These are phyloP conservation scores for Parotia lawesii DNA, from an alignment of 2,113 vertebrate genomes.

Conservation along the genomic window DNA sequence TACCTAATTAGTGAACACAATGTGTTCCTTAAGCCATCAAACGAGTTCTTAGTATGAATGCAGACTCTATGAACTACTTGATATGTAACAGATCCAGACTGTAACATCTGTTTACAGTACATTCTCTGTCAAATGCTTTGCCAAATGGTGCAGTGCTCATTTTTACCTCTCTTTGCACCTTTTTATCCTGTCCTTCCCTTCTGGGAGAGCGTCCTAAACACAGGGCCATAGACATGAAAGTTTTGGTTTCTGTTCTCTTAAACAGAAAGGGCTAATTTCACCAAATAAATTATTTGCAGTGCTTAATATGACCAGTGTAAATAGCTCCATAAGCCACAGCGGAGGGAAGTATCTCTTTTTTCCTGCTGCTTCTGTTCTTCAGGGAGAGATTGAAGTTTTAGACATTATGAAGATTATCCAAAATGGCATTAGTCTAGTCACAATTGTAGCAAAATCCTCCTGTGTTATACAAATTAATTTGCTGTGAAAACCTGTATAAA, in stretches of 20 bases:
- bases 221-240: background rate
- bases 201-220: background rate
- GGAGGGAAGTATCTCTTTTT: background rate
- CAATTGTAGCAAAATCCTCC: conserved; percentile 41
- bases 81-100: background rate
- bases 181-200: background rate
- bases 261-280: conserved; percentile 11
- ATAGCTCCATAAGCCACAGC: background rate
- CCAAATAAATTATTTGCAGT: background rate
- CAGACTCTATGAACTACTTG: background rate
- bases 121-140: background rate
- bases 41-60: background rate
- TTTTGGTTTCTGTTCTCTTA: background rate
- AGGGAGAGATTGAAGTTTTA: background rate
- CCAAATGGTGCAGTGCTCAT: background rate
- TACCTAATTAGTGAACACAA: background rate
- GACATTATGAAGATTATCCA: conserved; percentile 33
- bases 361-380: conserved; percentile 4
- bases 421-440: conserved; percentile 36
- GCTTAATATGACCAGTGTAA: background rate
- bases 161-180: background rate
- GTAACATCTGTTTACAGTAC: background rate
- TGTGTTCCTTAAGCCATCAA: background rate
- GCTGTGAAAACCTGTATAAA: background rate
- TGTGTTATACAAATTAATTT: conserved; percentile 51